A percentile compares a stretch with the other conserved stretches of the same genome.
Evolutionary conservation across 2,888 invertebrate species (phyloP).

Genomic region (Coremacera marginata): DNA sequence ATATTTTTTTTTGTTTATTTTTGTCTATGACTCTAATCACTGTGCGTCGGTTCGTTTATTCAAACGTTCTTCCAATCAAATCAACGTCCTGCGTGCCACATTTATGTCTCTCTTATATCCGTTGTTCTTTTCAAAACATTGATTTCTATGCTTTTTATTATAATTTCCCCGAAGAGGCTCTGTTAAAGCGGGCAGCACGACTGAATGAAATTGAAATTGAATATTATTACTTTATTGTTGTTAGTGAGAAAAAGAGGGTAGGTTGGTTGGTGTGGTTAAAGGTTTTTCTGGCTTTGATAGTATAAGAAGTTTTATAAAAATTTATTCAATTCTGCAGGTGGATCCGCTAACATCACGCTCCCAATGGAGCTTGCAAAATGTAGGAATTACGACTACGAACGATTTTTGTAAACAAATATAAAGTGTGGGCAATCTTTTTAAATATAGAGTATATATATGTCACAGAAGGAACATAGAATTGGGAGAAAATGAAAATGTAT

Average conservation of each 20-base stretch:
- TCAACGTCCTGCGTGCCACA: neutral
- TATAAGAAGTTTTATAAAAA: too few relatives aligned
- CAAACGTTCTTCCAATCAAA: neutral
- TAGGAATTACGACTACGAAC: neutral
- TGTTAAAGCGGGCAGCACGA: neutral
- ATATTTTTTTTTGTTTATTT: too few relatives aligned
- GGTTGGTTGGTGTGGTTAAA: too few relatives aligned
- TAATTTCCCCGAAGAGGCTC: slow-evolving; percentile 16
- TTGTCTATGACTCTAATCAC: too few relatives aligned
- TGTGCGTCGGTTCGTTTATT: too few relatives aligned
- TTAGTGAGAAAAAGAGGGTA: neutral
- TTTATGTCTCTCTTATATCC: neutral
- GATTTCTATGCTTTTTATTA: slow-evolving; percentile 24
- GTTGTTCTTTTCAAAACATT: slow-evolving; percentile 3
- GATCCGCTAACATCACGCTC: neutral
- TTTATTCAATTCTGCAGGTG: too few relatives aligned
- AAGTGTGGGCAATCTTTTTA: too few relatives aligned
- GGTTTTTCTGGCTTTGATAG: too few relatives aligned
- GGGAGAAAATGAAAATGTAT: too few relatives aligned
- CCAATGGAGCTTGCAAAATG: neutral
- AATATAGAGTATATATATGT: too few relatives aligned
- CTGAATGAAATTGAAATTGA: slow-evolving; percentile 21
- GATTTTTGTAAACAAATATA: neutral
- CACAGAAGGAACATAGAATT: too few relatives aligned
- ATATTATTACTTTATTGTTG: slow-evolving; percentile 21